Percentiles rank a stretch among this genome's conserved stretches.
Conservation (phyloP, 2,888 invertebrate genomes). For the Calameuta idolon region DNA sequence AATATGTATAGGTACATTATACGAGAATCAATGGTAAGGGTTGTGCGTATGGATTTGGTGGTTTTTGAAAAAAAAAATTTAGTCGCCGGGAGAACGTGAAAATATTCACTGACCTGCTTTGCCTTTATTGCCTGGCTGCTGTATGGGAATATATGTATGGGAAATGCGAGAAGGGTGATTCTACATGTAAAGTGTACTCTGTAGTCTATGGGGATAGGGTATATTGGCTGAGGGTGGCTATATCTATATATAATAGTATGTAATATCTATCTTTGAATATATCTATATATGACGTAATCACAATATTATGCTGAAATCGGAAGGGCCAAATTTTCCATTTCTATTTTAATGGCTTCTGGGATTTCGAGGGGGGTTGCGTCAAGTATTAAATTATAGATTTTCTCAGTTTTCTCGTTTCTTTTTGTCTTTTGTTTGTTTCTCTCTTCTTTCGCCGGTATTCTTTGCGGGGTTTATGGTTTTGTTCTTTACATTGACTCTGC, state of each 20-base stretch:
- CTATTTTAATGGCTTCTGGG: constrained; percentile 64
- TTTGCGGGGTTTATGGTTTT: neutral
- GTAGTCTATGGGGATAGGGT: constrained; percentile 19
- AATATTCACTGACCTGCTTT: constrained; percentile 50
- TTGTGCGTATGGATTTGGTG: neutral
- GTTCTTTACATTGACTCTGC: neutral
- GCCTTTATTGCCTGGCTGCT: constrained; percentile 44
- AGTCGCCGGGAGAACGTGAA: neutral
- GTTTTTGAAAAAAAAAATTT: neutral
- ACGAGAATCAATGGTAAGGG: constrained; percentile 20
- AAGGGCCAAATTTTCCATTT: constrained; percentile 61
- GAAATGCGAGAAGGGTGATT: constrained; percentile 49
- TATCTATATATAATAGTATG: constrained; percentile 13
- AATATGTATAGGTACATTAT: constrained; percentile 48
- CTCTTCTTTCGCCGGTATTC: neutral
- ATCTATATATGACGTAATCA: constrained; percentile 60
- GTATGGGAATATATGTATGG: constrained; percentile 58
- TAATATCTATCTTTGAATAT: neutral
- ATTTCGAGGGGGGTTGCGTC: constrained; percentile 46
- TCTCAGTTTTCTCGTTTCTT: neutral
- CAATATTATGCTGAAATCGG: constrained; percentile 64
- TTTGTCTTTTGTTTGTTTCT: neutral
- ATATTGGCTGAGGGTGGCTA: constrained; percentile 41
- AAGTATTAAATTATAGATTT: constrained; percentile 14
- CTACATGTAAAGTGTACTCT: constrained; percentile 10